A percentile compares a stretch with the other conserved stretches of the same genome.
Evolutionary conservation across 92 coral and sea anemone species (phyloP).

Genomic region (Phenganax stokvisi): DNA sequence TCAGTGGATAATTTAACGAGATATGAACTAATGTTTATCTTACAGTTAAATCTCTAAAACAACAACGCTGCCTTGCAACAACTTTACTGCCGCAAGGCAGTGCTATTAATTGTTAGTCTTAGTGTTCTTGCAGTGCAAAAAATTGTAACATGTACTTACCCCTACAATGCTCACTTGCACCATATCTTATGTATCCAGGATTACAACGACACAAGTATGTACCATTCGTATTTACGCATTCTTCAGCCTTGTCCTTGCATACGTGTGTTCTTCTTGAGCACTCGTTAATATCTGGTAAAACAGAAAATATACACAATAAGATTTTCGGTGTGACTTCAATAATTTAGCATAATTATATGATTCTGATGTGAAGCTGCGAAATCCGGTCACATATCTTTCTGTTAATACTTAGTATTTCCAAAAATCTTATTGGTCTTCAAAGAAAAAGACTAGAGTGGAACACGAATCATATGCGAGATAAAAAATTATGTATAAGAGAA

Average conservation of each 20-base stretch:
- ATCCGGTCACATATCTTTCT: too few relatives aligned
- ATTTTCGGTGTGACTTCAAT: background rate
- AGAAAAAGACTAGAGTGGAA: too few relatives aligned
- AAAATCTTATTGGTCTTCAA: too few relatives aligned
- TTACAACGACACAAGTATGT: conserved; percentile 27
- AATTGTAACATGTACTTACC: background rate
- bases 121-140: background rate
- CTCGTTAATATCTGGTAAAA: background rate
- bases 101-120: background rate
- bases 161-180: background rate
- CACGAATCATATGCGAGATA: too few relatives aligned
- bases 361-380: background rate
- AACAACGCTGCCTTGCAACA: too few relatives aligned
- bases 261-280: background rate
- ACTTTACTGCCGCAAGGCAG: too few relatives aligned
- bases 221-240: conserved; percentile 1
- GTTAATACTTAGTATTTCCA: too few relatives aligned
- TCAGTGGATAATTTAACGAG: too few relatives aligned
- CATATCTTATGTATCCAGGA: conserved; percentile 1
- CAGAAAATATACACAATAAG: background rate
- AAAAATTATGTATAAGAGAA: too few relatives aligned
- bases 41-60: too few relatives aligned
- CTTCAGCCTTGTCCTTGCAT: conserved; percentile 4
- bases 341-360: too few relatives aligned
- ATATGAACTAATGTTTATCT: too few relatives aligned